Evolutionary conservation across 2,888 invertebrate genomes (phyloP).

Genomic region (Blastobasis lacticolella): DNA sequence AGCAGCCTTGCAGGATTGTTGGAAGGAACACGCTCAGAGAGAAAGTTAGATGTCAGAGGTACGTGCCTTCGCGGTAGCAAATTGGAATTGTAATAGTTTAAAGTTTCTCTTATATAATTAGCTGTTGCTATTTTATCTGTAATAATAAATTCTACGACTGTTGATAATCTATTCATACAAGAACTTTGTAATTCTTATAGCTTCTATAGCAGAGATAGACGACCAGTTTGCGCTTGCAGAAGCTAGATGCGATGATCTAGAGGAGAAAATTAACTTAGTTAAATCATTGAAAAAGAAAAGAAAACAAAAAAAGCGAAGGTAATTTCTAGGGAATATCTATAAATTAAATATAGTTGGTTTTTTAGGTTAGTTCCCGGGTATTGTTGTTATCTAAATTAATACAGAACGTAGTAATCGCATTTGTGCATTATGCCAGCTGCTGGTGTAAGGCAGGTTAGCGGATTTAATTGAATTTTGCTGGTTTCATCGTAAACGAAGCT

Average conservation of each 20-base stretch:
- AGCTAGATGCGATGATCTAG: constrained; percentile 51
- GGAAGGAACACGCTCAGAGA: constrained; percentile 55
- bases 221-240: constrained; percentile 56
- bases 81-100: too few species aligned
- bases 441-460: too few species aligned
- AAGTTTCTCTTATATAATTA: too few species aligned
- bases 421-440: too few species aligned
- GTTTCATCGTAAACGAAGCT: too few species aligned
- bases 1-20: constrained; percentile 53
- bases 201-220: constrained; percentile 52
- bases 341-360: background rate
- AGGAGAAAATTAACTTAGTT: constrained; percentile 56
- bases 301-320: constrained; percentile 60
- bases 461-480: too few species aligned
- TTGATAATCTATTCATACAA: too few species aligned
- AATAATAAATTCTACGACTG: too few species aligned
- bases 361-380: too few species aligned
- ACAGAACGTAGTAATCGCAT: too few species aligned
- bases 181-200: constrained; percentile 20
- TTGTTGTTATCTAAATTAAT: too few species aligned
- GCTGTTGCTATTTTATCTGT: too few species aligned
- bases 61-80: background rate
- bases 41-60: constrained; percentile 53
- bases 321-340: background rate
- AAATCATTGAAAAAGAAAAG: constrained; percentile 52